Conservation (phyloP, 1,140 invertebrate genomes). For the Steinernema feltiae region DNA sequence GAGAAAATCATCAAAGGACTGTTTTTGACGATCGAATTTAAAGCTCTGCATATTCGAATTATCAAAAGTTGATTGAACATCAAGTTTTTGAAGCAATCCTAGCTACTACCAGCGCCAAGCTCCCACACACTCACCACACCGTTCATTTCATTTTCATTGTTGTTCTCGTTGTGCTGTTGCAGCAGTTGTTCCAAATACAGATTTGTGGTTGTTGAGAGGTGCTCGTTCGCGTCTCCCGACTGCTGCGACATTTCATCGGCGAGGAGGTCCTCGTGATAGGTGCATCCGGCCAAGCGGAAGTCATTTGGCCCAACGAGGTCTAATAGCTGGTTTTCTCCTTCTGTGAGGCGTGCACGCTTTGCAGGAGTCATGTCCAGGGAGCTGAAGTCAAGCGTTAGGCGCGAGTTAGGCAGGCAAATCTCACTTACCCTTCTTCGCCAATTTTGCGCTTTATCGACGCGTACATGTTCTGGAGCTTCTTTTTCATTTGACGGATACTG, state of each 20-base stretch:
- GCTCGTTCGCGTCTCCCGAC: neutral
- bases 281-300: neutral
- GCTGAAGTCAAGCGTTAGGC: neutral
- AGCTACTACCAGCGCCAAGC: neutral
- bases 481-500: neutral
- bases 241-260: neutral
- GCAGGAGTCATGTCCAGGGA: neutral
- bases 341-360: neutral
- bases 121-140: neutral
- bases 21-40: no score
- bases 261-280: neutral
- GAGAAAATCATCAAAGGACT: no score
- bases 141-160: neutral
- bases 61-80: no score
- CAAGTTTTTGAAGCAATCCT: neutral
- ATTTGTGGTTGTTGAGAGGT: neutral
- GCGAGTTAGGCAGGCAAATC: neutral
- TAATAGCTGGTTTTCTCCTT: neutral
- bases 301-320: neutral
- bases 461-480: conserved; percentile 10
- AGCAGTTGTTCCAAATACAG: neutral
- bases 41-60: no score
- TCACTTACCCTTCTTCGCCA: neutral
- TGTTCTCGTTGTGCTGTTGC: neutral
- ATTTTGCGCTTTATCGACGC: neutral